Evolutionary conservation across 2,797 vertebrate genomes (phyloP).

Genomic region (Enteromius unitaeniatus): DNA sequence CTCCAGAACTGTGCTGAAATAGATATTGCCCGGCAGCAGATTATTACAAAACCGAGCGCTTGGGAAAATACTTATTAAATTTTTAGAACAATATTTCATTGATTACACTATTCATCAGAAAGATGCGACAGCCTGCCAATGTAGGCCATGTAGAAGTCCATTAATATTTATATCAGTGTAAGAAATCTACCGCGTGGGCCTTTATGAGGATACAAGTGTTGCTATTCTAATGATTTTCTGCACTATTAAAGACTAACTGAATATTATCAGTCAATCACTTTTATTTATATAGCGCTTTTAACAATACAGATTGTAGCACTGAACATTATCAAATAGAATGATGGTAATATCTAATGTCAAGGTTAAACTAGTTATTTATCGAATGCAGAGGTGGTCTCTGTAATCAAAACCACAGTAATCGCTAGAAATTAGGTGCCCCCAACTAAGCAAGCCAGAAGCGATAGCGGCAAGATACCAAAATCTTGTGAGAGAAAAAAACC

Average conservation of each 20-base stretch:
- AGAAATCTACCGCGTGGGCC: neutral
- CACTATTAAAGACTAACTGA: constrained; percentile 7
- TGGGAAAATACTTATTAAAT: neutral
- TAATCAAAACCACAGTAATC: too few relatives aligned
- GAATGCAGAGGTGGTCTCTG: too few relatives aligned
- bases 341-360: too few relatives aligned
- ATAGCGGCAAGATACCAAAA: too few relatives aligned
- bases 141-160: neutral
- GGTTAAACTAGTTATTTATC: too few relatives aligned
- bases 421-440: too few relatives aligned
- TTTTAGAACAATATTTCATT: neutral
- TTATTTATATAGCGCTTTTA: too few relatives aligned
- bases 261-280: neutral
- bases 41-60: neutral
- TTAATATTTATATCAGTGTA: neutral
- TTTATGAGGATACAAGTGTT: neutral
- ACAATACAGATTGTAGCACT: too few relatives aligned
- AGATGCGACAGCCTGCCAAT: neutral
- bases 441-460: too few relatives aligned
- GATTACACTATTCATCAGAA: neutral
- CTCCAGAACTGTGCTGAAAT: neutral
- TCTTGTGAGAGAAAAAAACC: too few relatives aligned
- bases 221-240: neutral
- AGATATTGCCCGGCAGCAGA: neutral
- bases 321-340: too few relatives aligned